Evolutionary conservation across 2,113 vertebrate genomes (phyloP), one percentile per base, ranked within the genome.

Genomic region (Bagarius yarrelli): DNA sequence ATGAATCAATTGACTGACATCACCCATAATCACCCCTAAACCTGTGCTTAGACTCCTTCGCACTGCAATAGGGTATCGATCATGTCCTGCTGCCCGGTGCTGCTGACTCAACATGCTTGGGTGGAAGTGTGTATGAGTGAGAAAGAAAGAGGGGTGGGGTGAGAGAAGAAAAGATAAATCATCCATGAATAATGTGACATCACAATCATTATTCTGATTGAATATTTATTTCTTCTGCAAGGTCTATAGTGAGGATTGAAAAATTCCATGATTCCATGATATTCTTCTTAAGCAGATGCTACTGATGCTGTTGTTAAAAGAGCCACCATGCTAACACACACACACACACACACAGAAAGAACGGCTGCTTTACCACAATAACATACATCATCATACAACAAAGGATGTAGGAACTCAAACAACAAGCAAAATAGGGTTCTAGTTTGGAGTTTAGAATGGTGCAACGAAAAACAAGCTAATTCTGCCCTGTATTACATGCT

Each of bases 31-130:
- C 64, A 61, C 67, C 76, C 61, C 47, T 84, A 60, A 76, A 30
- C 72, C 40, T 34, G 44, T 70, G 78, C 19, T 59, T 69, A 30
- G 52, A 80, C 30, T 78, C 56, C 59, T 44, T 73, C 53, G 40
- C 47, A 52, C 25, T 5, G 71, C 47, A 72, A 83, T 60, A 25
- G 19, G 55, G 13, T 52, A 84, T 84, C 25, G 83, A 86, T 86
- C 61, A 69, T 69, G 55, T 61, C 36, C 69, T 34, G 57, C 34
- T 53, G 64, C 52, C 76, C 1, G 19, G 61, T 60, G 63, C 12
- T 74, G 83, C 85, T 63, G 73, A 78, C 64, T 83, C 81, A 80
- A 66, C 76, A 47, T 36, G 36, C 27, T 27, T 72, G 63, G 44
- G 36, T 66, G 18, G 30, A 27, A 18, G 52, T 64, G 50, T 44